Conservation (phyloP, 2,113 vertebrate genomes). For the Talpa occidentalis region DNA sequence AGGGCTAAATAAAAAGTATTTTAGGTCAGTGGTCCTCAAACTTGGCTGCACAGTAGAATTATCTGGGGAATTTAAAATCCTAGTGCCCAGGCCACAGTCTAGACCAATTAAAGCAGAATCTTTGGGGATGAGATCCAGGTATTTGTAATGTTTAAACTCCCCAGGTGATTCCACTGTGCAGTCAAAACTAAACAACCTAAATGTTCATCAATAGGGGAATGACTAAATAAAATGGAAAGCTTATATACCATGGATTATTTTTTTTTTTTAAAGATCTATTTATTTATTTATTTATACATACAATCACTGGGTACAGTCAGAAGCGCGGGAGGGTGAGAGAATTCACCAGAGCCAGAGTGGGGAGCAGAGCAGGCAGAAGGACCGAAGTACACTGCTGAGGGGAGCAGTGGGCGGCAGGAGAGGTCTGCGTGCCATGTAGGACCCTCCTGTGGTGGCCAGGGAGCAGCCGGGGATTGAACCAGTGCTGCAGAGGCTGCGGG, state of each 20-base stretch:
- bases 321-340: too few species aligned
- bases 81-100: not conserved
- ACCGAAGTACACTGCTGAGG: too few species aligned
- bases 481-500: too few species aligned
- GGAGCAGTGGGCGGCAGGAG: too few species aligned
- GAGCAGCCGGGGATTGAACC: too few species aligned
- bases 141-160: not conserved
- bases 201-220: not conserved
- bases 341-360: too few species aligned
- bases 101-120: constrained; percentile 17
- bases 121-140: not conserved
- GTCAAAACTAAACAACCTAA: not conserved
- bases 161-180: not conserved
- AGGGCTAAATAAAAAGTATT: not conserved
- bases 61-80: not conserved
- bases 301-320: too few species aligned
- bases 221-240: not conserved
- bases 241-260: not conserved
- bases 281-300: too few species aligned
- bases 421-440: too few species aligned
- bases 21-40: constrained; percentile 12
- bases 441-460: too few species aligned
- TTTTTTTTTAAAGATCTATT: too few species aligned
- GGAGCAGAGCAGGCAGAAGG: too few species aligned
- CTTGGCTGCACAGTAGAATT: not conserved